Percentiles rank a stretch among this genome's conserved stretches.
Conservation (phyloP, 2,113 vertebrate genomes). For the Megaceryle maxima region DNA sequence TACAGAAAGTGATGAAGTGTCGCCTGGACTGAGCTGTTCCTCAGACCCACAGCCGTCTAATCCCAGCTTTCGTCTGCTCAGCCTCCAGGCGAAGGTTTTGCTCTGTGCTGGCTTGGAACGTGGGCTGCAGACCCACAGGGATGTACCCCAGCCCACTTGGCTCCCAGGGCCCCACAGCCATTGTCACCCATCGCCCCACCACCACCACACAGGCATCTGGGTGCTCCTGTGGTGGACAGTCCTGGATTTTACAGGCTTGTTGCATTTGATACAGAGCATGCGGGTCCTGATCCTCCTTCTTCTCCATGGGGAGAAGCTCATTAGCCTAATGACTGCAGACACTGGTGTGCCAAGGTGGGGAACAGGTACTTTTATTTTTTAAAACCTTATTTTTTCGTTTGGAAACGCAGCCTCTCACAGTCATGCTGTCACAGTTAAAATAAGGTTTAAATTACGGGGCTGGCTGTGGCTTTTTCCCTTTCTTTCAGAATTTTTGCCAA, state of each 20-base stretch:
- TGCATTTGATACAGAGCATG: background rate
- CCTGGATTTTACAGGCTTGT: background rate
- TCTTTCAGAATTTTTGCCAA: constrained; percentile 97
- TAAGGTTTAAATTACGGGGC: constrained; percentile 98
- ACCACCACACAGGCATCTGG: accelerated
- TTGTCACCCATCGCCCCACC: background rate
- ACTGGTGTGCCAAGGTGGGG: constrained; percentile 3
- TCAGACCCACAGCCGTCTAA: background rate
- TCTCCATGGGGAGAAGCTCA: constrained; percentile 39
- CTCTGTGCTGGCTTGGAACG: accelerated
- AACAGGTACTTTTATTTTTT: constrained; percentile 15
- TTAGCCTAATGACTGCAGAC: constrained; percentile 58
- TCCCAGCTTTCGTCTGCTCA: background rate
- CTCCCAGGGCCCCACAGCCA: background rate
- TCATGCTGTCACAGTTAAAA: constrained; percentile 88
- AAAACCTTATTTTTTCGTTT: constrained; percentile 66
- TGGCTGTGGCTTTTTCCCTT: constrained; percentile 93
- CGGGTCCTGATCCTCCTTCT: background rate
- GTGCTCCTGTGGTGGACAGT: background rate
- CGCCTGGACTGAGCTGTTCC: background rate
- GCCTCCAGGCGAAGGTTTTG: background rate
- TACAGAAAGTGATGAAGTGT: background rate
- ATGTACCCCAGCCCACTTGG: background rate
- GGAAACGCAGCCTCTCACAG: constrained; percentile 78
- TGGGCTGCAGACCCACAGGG: background rate